Evolutionary conservation across 2,797 vertebrate species (phyloP), one percentile per base, ranked within the genome.

Genomic region (Poliocrania exsul): DNA sequence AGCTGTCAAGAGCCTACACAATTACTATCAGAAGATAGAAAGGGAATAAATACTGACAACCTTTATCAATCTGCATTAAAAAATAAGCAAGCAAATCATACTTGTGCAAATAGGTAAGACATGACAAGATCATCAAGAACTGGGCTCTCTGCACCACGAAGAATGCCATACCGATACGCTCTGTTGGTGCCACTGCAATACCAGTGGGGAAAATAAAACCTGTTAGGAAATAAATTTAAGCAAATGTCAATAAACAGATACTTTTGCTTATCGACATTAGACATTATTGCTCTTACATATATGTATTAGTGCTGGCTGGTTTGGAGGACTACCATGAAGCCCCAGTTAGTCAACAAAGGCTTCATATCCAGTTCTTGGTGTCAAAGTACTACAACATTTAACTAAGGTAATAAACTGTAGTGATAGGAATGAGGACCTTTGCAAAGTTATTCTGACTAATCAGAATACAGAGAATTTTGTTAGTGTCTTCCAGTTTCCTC

Each of bases 181-280:
- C 97, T 98, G 21, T 92, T 98, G 93, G 71, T 98, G 66, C 98
- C 97, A 57, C 97, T 98, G 88, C 98, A 98, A 58, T 99, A 99
- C 99, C 99, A 99, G 83, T 99, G 98, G 28, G 99, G 98, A 95
- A 99, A 99, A 95, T 99, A 99, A 97, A 98, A 99, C 96, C 99
- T 99, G 89, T 60, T 13, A 80, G 25, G 37, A 97, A 96, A 87
- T 23, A 46, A 64, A 92, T 74, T 77, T 29, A 90, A 71, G 40
- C 10, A 86, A 77, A 46, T 2, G 9, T 90, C 33, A 88, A 73
- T 23, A 62, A 74, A 60, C 19, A 40, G 31, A 31, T 25, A 50
- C 8, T 62, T 79, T 17, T 2, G 0, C 5, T 56, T 84, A 64
- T 6, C 28, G 81, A 42, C 9, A 46, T 11, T 23, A 81, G 33